Conservation (phyloP, 2,797 vertebrate species). For the Anguilla obscura region DNA sequence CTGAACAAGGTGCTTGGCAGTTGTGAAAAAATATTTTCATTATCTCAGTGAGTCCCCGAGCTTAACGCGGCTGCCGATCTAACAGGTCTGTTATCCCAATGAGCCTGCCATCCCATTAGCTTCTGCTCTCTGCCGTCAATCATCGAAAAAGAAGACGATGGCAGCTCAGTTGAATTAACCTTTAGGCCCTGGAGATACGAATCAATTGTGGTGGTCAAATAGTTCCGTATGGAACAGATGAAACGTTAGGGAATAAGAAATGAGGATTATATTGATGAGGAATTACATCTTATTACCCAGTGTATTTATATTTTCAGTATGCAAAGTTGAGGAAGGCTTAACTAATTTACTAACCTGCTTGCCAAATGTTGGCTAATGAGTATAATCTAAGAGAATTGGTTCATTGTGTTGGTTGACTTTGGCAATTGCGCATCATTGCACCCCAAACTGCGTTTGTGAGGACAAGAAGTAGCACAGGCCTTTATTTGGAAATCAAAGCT, state of each 20-base stretch:
- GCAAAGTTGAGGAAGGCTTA: not conserved
- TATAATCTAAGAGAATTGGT: not conserved
- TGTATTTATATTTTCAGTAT: not conserved
- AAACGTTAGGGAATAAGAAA: not conserved
- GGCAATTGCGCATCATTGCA: no score
- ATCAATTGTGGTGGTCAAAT: not conserved
- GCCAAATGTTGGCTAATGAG: not conserved
- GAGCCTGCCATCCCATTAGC: not conserved
- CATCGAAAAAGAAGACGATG: not conserved
- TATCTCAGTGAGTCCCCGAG: not conserved
- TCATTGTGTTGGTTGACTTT: not conserved
- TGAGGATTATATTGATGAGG: not conserved
- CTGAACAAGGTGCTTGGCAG: not conserved
- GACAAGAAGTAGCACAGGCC: not conserved
- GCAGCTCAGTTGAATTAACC: slow-evolving; percentile 1
- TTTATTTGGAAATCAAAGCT: not conserved
- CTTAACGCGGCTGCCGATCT: not conserved
- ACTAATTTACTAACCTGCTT: not conserved
- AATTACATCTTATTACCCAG: not conserved
- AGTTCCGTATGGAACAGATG: not conserved
- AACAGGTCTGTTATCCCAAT: not conserved
- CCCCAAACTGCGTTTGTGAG: not conserved
- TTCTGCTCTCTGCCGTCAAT: not conserved
- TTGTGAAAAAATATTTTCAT: not conserved
- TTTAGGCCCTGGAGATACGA: not conserved